A percentile compares a stretch with the other conserved stretches of the same genome.
Conservation (phyloP, 2,797 vertebrate species). For the Epinephelus malabaricus region DNA sequence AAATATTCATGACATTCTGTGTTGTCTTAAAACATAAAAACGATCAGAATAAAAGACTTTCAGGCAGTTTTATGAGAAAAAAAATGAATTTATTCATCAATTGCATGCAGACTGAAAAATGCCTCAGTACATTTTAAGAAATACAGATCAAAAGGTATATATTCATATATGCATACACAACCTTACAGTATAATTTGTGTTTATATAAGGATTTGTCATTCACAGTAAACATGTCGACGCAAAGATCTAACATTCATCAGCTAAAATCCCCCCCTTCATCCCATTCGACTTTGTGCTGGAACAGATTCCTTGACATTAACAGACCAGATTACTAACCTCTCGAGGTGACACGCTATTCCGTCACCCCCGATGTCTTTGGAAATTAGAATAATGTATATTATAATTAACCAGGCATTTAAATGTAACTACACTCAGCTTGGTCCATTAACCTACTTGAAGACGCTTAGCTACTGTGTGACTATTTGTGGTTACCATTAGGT, state of each 20-base stretch:
- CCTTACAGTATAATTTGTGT: slow-evolving; percentile 54
- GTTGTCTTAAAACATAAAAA: neutral
- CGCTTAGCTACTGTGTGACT: slow-evolving; percentile 54
- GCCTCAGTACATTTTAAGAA: slow-evolving; percentile 61
- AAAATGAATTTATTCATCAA: slow-evolving; percentile 78
- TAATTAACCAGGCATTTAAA: slow-evolving; percentile 70
- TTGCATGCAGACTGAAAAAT: slow-evolving; percentile 76
- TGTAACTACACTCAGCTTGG: slow-evolving; percentile 76
- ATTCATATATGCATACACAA: slow-evolving; percentile 58
- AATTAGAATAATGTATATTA: slow-evolving; percentile 45
- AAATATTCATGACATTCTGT: neutral
- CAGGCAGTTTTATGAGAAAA: slow-evolving; percentile 35
- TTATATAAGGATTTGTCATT: slow-evolving; percentile 72
- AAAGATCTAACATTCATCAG: slow-evolving; percentile 60
- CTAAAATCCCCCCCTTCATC: slow-evolving; percentile 2
- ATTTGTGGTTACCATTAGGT: slow-evolving; percentile 52
- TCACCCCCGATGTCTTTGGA: slow-evolving; percentile 60
- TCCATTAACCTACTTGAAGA: slow-evolving; percentile 75
- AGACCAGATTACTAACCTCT: slow-evolving; percentile 35
- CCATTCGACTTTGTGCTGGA: slow-evolving; percentile 55
- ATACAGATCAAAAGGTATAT: slow-evolving; percentile 68
- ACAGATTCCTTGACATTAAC: slow-evolving; percentile 47
- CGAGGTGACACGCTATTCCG: slow-evolving; percentile 35
- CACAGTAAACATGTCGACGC: slow-evolving; percentile 71
- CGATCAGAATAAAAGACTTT: slow-evolving; percentile 44